Evolutionary conservation across 2,113 vertebrate species (phyloP), one percentile per base, ranked within the genome.

Genomic region (Ornithorhynchus anatinus): DNA sequence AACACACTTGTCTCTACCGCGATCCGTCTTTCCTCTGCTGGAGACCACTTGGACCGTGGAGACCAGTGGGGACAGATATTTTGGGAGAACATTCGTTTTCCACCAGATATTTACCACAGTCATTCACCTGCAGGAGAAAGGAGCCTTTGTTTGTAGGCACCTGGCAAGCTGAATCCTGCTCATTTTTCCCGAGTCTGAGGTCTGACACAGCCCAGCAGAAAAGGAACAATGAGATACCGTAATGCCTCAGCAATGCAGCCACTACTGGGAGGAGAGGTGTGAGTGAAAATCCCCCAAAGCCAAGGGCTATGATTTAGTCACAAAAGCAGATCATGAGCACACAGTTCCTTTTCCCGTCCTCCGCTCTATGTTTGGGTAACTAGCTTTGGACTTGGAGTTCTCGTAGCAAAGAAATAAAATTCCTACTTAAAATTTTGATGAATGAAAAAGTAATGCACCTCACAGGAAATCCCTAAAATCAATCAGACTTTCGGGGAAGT

Each of bases 161-260:
- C 35, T 29, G 44, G 57, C 63, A 72, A 67, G 56, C 37, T 52
- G 2, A 27, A 50, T 82, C 31, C 19, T 47, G 22, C 13, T 80
- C n/a, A 43, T 80, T 43, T 51, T 75, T 40, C 16, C 31, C 56
- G 72, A 78, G 11, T 22, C 40, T 8, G 37, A 69, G 11, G 3
- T 32, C 13, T 61, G 31, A 56, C 9, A 10, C 22, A 74, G 66
- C 35, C 29, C 29, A 60, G 37, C 59, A 66, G 48, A 80, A 79
- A 35, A 3, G 7, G 45, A 86, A 37, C 20, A 60, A 38, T 52
- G 62, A 71, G 61, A 72, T 22, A 33, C 4, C 61, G 37, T 10
- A 3, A 8, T 36, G 65, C 39, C 27, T 62, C 42, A 35, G 32
- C 47, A 69, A 12, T 51, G 7, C 51, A 33, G 29, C 36, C 60